Evolutionary conservation across 2,888 invertebrate species (phyloP).

Genomic region (Hermodice carunculata): DNA sequence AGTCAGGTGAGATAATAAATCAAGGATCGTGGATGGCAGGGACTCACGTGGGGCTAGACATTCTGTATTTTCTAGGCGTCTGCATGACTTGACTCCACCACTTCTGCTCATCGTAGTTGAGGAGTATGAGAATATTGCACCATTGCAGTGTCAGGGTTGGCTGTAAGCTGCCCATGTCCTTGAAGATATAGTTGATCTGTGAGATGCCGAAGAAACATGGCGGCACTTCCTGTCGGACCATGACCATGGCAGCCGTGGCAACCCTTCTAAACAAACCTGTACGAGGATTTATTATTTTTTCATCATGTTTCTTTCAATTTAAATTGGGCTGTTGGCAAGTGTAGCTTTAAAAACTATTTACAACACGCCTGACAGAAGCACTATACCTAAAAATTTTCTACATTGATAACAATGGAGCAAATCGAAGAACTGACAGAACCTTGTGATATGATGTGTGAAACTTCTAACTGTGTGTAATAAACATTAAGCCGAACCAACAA

Average conservation of each 20-base stretch:
- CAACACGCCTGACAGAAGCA: too few relatives aligned
- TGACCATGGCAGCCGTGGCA: slow-evolving; percentile 73
- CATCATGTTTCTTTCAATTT: too few relatives aligned
- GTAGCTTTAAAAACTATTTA: too few relatives aligned
- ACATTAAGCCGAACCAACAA: too few relatives aligned
- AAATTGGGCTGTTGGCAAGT: too few relatives aligned
- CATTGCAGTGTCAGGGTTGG: slow-evolving; percentile 83
- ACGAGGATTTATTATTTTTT: not conserved
- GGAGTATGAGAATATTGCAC: slow-evolving; percentile 82
- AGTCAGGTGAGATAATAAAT: too few relatives aligned
- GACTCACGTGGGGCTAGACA: slow-evolving; percentile 68
- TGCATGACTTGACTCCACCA: slow-evolving; percentile 79
- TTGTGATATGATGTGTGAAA: too few relatives aligned
- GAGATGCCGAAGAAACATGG: slow-evolving; percentile 65
- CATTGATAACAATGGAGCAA: too few relatives aligned
- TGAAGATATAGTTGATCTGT: slow-evolving; percentile 60
- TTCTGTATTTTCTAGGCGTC: slow-evolving; percentile 60
- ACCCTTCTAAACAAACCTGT: slow-evolving; percentile 71
- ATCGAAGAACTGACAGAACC: too few relatives aligned
- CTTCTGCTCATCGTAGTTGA: slow-evolving; percentile 79
- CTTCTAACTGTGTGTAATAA: too few relatives aligned
- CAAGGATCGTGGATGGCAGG: too few relatives aligned
- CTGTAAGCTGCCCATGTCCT: slow-evolving; percentile 65
- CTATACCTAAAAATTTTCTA: too few relatives aligned
- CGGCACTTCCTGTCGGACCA: slow-evolving; percentile 59